Evolutionary conservation across 2,888 invertebrate species (phyloP), one percentile per base, ranked within the genome.

Genomic region (Drosophila anomalata): DNA sequence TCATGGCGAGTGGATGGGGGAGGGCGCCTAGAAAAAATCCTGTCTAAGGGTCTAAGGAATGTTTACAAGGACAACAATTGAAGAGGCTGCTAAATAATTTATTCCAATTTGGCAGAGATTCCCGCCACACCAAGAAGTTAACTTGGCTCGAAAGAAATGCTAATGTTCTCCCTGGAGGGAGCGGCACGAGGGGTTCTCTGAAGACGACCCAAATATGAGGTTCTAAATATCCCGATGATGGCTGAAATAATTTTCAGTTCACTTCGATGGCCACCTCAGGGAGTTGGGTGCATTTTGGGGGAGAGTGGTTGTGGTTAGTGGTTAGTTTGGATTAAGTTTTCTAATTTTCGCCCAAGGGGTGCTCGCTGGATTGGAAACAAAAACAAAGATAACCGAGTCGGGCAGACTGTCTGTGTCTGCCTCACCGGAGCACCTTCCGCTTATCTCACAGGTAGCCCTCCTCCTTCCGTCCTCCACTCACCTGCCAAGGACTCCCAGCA

Each of bases 31-130:
- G 60, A 76, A 68, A 70, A 81, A 70, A 73, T 58, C 59, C 26
- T 57, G 46, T 52, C 60, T 61, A 17, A 17, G 58, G 60, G 51
- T 61, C 57, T 47, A 22, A n/a, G 51, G 24, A 68, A 67, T 77
- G 77, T 60, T 74, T 65, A n/a, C 59, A 52, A 47, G 58, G 51
- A 44, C 54, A 42, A 66, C 41, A 75, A 67, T 54, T 54, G 65
- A 75, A 61, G 57, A 73, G 68, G 65, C 70, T 78, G 74, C 62
- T 73, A 71, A 80, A 86, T 83, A 83, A 86, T 86, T 77, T 77
- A 83, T 86, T 79, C 67, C 70, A 83, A 83, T 79, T 86, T 77
- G 71, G 52, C 52, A 56, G 62, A 73, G 83, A 83, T 79, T 82
- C 73, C 39, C 56, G 2, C 52, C 65, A 55, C 42, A 42, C 50